These are phyloP conservation scores for Chouioia cunea DNA, from an alignment of 2,888 invertebrate species.

Conservation along the genomic window DNA sequence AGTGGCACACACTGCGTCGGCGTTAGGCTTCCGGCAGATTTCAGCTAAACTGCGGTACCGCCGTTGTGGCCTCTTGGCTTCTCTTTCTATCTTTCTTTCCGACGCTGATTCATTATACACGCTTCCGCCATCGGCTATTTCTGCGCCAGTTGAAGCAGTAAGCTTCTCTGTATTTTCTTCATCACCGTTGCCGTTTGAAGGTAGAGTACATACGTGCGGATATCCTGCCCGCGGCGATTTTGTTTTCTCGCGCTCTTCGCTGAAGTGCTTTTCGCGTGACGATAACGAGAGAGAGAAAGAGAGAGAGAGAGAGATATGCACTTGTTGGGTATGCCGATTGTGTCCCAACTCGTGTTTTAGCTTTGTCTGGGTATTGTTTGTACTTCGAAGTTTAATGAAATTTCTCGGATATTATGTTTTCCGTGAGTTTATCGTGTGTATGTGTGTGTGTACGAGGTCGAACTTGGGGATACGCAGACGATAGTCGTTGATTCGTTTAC, in stretches of 20 bases:
- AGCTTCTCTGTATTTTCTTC: not conserved
- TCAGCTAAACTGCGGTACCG: conserved; percentile 48
- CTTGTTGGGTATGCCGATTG: too few species aligned
- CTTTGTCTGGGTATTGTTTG: too few species aligned
- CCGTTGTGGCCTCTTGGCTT: conserved; percentile 43
- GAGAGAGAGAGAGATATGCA: conserved; percentile 14
- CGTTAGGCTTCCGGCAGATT: conserved; percentile 21
- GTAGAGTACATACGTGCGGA: not conserved
- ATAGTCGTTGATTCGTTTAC: too few species aligned
- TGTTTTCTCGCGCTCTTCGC: too few species aligned
- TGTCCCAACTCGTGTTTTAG: too few species aligned
- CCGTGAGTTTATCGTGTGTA: too few species aligned
- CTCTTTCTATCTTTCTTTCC: not conserved
- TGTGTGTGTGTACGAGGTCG: too few species aligned
- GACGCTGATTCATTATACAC: conserved; percentile 26
- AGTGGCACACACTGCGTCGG: not conserved
- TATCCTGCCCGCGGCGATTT: not conserved
- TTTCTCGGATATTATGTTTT: too few species aligned
- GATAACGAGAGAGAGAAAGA: conserved; percentile 12
- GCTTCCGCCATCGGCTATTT: conserved; percentile 10
- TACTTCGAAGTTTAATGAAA: too few species aligned
- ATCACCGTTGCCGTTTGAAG: not conserved
- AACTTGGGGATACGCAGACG: too few species aligned
- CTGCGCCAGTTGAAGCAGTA: not conserved
- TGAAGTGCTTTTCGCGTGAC: too few species aligned